Base-by-base conservation (phyloP, 2,888 invertebrate species). In the Apamea epomidion region DNA sequence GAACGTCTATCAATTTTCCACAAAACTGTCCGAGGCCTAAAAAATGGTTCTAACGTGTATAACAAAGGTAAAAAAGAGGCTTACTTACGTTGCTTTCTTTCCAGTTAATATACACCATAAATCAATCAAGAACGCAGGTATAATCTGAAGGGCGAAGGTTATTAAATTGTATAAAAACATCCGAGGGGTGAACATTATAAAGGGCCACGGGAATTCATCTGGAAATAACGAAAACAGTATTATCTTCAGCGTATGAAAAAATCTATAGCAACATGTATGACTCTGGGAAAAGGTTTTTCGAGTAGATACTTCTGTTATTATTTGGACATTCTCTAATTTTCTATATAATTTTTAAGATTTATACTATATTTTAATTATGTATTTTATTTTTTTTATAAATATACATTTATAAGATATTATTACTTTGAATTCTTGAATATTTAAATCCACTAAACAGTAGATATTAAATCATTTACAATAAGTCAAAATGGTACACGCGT, bases 51-150 rank as follows among this genome's bases (percentile, higher is more conserved):
- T 37, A 60, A 72, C 12, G 18, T n/a, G 25, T 37, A n/a, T n/a
- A 62, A 12, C 25, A 37, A 37, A 37, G 72, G 37, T 60, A 60
- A 62, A 32, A 37, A 48, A 32, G n/a, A 45, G 29, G 21, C 14
- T 25, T 29, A 91, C 88, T 89, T 84, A 93, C 93, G 85, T 91
- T 14, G 90, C 82, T 71, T 88, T 84, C 69, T 85, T 91, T 73
- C 93, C 90, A 16, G 68, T 82, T 18, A 93, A 48, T 62, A 89
- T 74, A 74, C 88, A 84, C 73, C 90, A 81, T 70, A 90, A 76
- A 71, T 94, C 94, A n/a, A 91, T 87, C 25, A 92, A 67, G 48
- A 89, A 90, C 6, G 93, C 92, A 6, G 93, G 93, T 79, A 93
- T 77, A 8, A 88, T 88, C 84, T 93, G 93, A 18, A 92, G 81